Conservation (phyloP, 2,113 vertebrate species). For the Nymphicus hollandicus region DNA sequence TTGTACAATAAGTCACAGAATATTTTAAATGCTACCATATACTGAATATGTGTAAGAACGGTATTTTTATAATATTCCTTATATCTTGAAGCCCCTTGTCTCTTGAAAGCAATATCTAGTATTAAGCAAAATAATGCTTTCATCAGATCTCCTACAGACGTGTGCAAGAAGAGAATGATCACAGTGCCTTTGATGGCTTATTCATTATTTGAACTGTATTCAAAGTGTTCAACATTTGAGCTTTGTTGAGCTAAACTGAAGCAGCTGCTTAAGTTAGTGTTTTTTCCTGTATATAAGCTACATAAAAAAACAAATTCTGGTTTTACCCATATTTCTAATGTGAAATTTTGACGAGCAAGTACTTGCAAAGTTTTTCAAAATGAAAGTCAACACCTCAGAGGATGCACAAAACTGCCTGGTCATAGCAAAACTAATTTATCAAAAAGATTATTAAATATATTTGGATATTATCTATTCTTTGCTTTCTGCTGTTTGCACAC, state of each 20-base stretch:
- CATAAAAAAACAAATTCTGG: not conserved
- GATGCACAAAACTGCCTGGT: not conserved
- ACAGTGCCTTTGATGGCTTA: not conserved
- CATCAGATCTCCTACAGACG: not conserved
- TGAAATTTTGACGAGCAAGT: not conserved
- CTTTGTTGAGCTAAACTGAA: not conserved
- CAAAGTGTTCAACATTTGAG: not conserved
- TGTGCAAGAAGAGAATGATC: not conserved
- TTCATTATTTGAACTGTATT: not conserved
- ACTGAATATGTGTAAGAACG: not conserved
- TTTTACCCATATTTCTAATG: not conserved
- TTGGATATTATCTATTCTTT: not conserved
- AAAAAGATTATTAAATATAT: not conserved
- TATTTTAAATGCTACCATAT: not conserved
- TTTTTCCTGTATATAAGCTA: not conserved
- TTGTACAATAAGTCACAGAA: not conserved
- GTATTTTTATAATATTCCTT: not conserved
- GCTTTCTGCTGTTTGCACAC: not conserved
- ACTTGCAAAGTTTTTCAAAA: not conserved
- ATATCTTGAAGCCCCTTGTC: not conserved
- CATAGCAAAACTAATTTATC: not conserved
- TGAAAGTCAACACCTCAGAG: not conserved
- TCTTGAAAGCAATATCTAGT: not conserved
- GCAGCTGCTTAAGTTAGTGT: not conserved
- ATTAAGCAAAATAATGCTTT: not conserved